Evolutionary conservation across 2,113 vertebrate genomes (phyloP), one percentile per base, ranked within the genome.

Genomic region (Melanostigma gelatinosum): DNA sequence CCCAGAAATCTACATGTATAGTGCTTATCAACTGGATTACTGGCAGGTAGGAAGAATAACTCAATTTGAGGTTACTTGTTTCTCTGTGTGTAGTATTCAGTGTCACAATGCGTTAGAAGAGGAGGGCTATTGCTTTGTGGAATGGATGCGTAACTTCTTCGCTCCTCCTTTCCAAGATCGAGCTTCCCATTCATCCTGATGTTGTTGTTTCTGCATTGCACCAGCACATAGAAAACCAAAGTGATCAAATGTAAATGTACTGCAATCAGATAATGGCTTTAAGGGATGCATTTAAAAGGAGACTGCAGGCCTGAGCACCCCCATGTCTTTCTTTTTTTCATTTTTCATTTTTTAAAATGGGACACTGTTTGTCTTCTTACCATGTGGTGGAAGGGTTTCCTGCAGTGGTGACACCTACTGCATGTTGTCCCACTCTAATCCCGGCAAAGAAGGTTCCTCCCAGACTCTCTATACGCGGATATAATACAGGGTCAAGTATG

Each of bases 1-100:
- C 93, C 93, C 83, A 87, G 91, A 94, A 94, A 95, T 95, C 94
- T 95, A 94, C 93, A 94, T 95, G 92, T 93, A 94, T 94, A 94
- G 95, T 94, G 94, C 92, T 96, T 95, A 95, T 94, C 95, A 95
- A 94, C 89, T 92, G 88, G 92, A 94, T 95, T 95, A 95, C 94
- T 92, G 94, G 93, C 95, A 96, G 94, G 93, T 94, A 94, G 94
- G 94, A 94, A 80, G 82, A 90, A 91, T 95, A 96, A 95, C 94
- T 93, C 93, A 94, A 95, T 96, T 95, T 95, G 91, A 86, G 90
- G 88, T 93, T 94, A 92, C 93, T 95, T 94, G 92, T 93, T 95
- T 94, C 94, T 86, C 89, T 93, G 91, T 90, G 88, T 93, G 93
- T 93, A 93, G 91, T 94, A 93, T 95, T 95, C 94, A 92, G 92